Evolutionary conservation across 2,888 invertebrate genomes (phyloP).

Genomic region (Rotaria macrura): DNA sequence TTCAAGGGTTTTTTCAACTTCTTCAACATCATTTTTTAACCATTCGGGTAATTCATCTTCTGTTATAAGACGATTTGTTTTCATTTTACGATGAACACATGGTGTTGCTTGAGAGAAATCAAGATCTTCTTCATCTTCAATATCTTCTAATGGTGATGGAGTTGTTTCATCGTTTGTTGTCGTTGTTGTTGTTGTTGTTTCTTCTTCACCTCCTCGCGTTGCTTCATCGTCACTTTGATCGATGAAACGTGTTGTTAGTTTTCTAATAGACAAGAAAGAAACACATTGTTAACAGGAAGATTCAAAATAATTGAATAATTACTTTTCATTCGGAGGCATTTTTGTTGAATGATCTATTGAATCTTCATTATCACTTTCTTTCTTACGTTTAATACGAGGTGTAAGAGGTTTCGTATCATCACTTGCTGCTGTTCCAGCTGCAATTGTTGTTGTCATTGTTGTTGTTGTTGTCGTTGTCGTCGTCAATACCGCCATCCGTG

Average conservation of each 20-base stretch:
- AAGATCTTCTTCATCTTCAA: conserved; percentile 1
- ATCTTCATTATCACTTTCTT: conserved; percentile 11
- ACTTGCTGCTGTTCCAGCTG: too few species aligned
- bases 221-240: conserved; percentile 13
- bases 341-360: background rate
- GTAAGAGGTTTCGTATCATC: background rate
- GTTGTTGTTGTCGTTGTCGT: too few species aligned
- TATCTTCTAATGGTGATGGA: background rate
- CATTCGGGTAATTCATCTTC: conserved; percentile 87
- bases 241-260: background rate
- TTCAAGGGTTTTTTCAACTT: conserved; percentile 56
- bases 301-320: background rate
- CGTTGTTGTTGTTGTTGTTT: background rate
- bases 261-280: background rate
- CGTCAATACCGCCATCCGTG: too few species aligned
- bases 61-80: conserved; percentile 64
- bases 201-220: background rate
- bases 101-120: background rate
- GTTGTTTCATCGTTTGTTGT: background rate
- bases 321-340: background rate
- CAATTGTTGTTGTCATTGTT: background rate
- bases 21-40: conserved; percentile 71
- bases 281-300: too few species aligned
- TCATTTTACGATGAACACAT: background rate
- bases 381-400: conserved; percentile 77